These are phyloP conservation scores for Pseudococcus viburni DNA, from an alignment of 2,888 invertebrate genomes.

Conservation along the genomic window DNA sequence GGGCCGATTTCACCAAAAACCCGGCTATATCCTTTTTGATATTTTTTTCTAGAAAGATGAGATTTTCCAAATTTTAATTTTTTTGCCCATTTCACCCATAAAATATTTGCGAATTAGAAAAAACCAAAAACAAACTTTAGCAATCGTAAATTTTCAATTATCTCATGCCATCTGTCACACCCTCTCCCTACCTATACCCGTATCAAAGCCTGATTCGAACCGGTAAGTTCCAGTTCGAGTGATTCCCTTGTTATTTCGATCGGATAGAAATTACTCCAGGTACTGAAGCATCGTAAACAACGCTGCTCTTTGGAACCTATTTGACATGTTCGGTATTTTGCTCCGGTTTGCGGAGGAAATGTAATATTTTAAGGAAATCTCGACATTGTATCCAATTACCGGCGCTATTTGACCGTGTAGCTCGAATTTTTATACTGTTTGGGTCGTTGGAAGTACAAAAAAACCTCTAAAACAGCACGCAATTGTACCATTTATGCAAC, in stretches of 20 bases:
- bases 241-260: background rate
- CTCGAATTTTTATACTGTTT: background rate
- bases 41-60: too few relatives aligned
- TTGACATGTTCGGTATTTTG: background rate
- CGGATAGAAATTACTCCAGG: conserved; percentile 5
- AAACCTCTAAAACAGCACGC: background rate
- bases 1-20: too few relatives aligned
- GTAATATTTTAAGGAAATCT: conserved; percentile 17
- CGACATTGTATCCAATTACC: conserved; percentile 5
- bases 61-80: too few relatives aligned
- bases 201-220: background rate
- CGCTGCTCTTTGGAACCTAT: background rate
- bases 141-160: too few relatives aligned
- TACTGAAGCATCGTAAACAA: background rate
- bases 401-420: background rate
- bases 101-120: too few relatives aligned
- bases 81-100: too few relatives aligned
- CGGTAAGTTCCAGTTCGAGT: background rate
- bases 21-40: too few relatives aligned
- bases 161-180: too few relatives aligned
- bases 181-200: too few relatives aligned
- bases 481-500: conserved; percentile 4
- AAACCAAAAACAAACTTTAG: too few relatives aligned
- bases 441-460: background rate
- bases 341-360: background rate